A percentile compares a stretch with the other conserved stretches of the same genome.
Conservation (phyloP, 2,797 vertebrate species). For the Lepilemur ruficaudatus region DNA sequence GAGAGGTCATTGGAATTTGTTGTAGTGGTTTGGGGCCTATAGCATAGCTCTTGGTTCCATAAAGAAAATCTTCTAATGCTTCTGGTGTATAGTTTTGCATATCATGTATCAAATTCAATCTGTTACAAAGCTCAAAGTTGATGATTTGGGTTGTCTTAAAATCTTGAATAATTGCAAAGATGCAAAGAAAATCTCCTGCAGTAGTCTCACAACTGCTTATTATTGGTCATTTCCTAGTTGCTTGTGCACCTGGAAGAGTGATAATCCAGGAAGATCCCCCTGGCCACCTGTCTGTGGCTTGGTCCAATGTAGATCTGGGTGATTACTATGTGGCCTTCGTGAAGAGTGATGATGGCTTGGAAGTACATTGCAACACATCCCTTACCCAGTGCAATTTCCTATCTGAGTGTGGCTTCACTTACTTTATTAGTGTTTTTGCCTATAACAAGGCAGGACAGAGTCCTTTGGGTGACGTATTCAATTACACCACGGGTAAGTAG, state of each 20-base stretch:
- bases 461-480: slow-evolving; percentile 87
- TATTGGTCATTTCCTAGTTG: slow-evolving; percentile 84
- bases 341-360: slow-evolving; percentile 88
- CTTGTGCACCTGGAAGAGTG: slow-evolving; percentile 90
- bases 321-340: slow-evolving; percentile 90
- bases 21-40: background rate
- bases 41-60: background rate
- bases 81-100: background rate
- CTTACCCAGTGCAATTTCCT: slow-evolving; percentile 86
- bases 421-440: slow-evolving; percentile 91
- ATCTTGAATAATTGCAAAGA: background rate
- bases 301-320: slow-evolving; percentile 84
- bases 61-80: background rate
- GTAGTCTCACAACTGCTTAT: background rate
- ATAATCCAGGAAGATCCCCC: slow-evolving; percentile 82
- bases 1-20: background rate
- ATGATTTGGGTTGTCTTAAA: background rate
- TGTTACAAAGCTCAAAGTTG: slow-evolving; percentile 8
- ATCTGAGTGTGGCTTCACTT: slow-evolving; percentile 93
- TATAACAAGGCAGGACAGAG: slow-evolving; percentile 92
- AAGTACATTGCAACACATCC: slow-evolving; percentile 91
- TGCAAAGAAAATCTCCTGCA: background rate
- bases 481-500: slow-evolving; percentile 91
- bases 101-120: background rate
- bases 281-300: slow-evolving; percentile 89